These are phyloP conservation scores for Corythornis vintsioides DNA, from an alignment of 2,113 vertebrate species.

Conservation along the genomic window DNA sequence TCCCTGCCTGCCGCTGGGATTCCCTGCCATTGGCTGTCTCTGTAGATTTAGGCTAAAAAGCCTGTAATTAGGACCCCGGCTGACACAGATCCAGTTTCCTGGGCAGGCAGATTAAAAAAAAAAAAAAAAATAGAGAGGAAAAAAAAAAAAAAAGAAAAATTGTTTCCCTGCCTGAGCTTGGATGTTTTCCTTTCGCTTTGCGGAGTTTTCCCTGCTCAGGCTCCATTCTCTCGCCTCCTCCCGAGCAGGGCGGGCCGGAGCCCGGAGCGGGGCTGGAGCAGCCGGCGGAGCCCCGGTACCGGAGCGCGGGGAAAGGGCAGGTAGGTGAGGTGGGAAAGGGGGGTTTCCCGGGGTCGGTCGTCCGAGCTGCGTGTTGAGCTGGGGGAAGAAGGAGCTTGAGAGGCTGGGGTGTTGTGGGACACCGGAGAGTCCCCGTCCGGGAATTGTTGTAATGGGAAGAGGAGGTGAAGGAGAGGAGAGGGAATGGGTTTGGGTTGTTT, in stretches of 20 bases:
- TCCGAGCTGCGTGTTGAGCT: background rate
- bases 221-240: background rate
- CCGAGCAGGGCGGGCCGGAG: background rate
- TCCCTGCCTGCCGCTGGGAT: slow-evolving; percentile 42
- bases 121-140: fast-evolving
- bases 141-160: background rate
- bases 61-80: slow-evolving; percentile 65
- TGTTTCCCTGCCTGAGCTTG: background rate
- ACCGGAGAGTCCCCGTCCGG: background rate
- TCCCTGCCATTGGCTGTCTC: slow-evolving; percentile 62
- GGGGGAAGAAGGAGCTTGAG: background rate
- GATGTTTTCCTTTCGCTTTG: slow-evolving; percentile 64
- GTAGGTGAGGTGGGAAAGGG: background rate
- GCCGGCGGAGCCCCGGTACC: background rate
- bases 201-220: background rate
- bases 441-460: background rate
- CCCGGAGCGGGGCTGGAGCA: background rate
- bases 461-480: background rate
- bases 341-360: background rate
- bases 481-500: too few relatives aligned
- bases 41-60: slow-evolving; percentile 56
- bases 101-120: slow-evolving; percentile 15
- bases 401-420: background rate
- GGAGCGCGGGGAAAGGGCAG: background rate
- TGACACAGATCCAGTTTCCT: slow-evolving; percentile 49